Percentiles rank a stretch among this genome's conserved stretches.
Conservation (phyloP, 2,797 vertebrate species). For the Argentina silus region DNA sequence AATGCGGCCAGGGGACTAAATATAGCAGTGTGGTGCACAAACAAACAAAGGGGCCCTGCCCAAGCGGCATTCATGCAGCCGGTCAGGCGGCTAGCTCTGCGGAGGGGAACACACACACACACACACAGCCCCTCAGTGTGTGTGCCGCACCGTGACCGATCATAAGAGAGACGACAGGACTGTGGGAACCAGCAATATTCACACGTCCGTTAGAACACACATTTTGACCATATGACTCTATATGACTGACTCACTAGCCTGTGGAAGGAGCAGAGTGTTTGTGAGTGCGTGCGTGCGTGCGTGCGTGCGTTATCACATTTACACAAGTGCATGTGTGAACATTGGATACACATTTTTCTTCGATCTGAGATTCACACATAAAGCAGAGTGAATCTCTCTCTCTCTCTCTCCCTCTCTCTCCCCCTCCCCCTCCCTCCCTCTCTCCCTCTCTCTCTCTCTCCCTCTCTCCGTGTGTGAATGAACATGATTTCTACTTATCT, state of each 20-base stretch:
- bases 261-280: not conserved
- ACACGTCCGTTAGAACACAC: slow-evolving; percentile 19
- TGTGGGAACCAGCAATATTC: slow-evolving; percentile 45
- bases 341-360: not conserved
- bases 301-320: slow-evolving; percentile 4
- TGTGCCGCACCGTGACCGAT: slow-evolving; percentile 36
- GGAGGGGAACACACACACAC: slow-evolving; percentile 19
- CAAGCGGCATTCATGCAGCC: not conserved
- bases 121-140: slow-evolving; percentile 28
- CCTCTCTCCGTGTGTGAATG: slow-evolving; percentile 42
- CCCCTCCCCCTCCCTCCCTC: not conserved
- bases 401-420: not conserved
- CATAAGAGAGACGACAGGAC: slow-evolving; percentile 34
- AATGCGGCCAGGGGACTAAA: slow-evolving; percentile 49
- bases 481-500: slow-evolving; percentile 70
- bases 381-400: slow-evolving; percentile 16
- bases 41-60: slow-evolving; percentile 12
- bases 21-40: slow-evolving; percentile 40
- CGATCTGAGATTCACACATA: not conserved
- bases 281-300: not conserved
- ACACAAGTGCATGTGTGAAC: not conserved
- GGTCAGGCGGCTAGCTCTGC: not conserved
- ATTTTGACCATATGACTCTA: slow-evolving; percentile 7
- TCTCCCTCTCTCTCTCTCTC: slow-evolving; percentile 7
- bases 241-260: slow-evolving; percentile 16